These are phyloP conservation scores for Clivina fossor DNA, from an alignment of 2,888 invertebrate genomes.

Conservation along the genomic window DNA sequence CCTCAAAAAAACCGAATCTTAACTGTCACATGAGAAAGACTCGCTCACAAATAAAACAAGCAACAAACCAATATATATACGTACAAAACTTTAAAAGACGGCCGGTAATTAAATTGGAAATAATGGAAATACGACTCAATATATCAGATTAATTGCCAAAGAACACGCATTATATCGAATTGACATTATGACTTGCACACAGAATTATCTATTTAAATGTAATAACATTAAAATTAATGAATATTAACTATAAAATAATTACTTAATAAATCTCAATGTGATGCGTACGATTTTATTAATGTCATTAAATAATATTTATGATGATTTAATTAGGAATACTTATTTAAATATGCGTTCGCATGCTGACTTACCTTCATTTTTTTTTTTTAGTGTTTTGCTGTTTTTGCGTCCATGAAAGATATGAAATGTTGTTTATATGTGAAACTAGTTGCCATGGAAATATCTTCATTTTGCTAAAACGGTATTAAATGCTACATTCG, in stretches of 20 bases:
- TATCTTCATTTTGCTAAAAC: too few relatives aligned
- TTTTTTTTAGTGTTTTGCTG: too few relatives aligned
- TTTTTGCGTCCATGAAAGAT: too few relatives aligned
- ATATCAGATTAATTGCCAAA: slow-evolving; percentile 25
- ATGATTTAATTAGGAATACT: slow-evolving; percentile 26
- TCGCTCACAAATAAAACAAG: slow-evolving; percentile 12
- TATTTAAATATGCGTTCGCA: too few relatives aligned
- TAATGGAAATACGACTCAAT: slow-evolving; percentile 27
- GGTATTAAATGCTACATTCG: too few relatives aligned
- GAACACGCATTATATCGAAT: slow-evolving; percentile 27
- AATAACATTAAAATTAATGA: slow-evolving; percentile 29
- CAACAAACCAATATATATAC: not conserved
- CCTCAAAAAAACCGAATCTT: too few relatives aligned
- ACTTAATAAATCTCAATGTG: slow-evolving; percentile 22
- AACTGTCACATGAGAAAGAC: slow-evolving; percentile 11
- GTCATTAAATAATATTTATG: slow-evolving; percentile 25
- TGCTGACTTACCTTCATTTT: too few relatives aligned
- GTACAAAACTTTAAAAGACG: slow-evolving; percentile 14
- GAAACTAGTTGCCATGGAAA: too few relatives aligned
- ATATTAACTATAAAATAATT: slow-evolving; percentile 24
- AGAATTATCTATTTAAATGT: slow-evolving; percentile 29
- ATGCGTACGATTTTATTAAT: slow-evolving; percentile 20
- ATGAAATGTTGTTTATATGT: too few relatives aligned
- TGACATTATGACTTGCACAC: slow-evolving; percentile 19
- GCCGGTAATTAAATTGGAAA: slow-evolving; percentile 24